Conservation (phyloP, 2,888 invertebrate species). For the Drosophila picticornis region DNA sequence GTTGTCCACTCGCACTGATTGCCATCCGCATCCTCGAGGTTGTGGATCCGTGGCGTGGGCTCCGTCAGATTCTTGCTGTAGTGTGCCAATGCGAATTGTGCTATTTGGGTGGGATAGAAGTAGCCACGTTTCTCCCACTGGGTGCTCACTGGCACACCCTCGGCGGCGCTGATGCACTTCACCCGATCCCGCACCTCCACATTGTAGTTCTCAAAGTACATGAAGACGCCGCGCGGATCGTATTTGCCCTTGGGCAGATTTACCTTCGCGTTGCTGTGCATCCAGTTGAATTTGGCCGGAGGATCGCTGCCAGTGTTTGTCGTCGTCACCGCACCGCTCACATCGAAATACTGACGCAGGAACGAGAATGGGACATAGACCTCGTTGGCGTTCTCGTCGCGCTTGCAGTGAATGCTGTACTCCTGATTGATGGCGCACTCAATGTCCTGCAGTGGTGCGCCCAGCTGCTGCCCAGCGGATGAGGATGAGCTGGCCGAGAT, state of each 20-base stretch:
- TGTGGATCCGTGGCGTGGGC: conserved; percentile 90
- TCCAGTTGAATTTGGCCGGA: conserved; percentile 95
- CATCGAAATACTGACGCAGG: conserved; percentile 97
- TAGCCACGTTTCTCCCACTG: conserved; percentile 99
- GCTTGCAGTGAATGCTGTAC: conserved; percentile 91
- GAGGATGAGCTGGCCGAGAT: conserved; percentile 19
- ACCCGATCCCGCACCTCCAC: conserved; percentile 98
- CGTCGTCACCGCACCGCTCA: conserved; percentile 91
- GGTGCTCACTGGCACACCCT: conserved; percentile 97
- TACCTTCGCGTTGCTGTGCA: conserved; percentile 96
- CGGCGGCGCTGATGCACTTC: conserved; percentile 96
- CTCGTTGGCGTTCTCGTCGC: conserved; percentile 90
- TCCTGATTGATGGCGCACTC: conserved; percentile 96
- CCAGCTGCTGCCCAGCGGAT: conserved; percentile 33
- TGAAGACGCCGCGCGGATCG: conserved; percentile 95
- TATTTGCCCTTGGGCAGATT: conserved; percentile 95
- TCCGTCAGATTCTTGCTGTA: conserved; percentile 97
- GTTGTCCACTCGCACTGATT: conserved; percentile 90
- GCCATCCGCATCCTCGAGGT: conserved; percentile 91
- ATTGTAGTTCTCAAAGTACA: conserved; percentile 99
- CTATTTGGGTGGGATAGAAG: conserved; percentile 99
- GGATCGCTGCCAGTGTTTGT: conserved; percentile 55
- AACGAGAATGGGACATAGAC: conserved; percentile 97
- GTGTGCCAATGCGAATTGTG: conserved; percentile 98
- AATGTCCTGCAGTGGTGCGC: conserved; percentile 87